Conservation (phyloP, 35 echinoderm and acorn worm species). For the Lytechinus pictus region DNA sequence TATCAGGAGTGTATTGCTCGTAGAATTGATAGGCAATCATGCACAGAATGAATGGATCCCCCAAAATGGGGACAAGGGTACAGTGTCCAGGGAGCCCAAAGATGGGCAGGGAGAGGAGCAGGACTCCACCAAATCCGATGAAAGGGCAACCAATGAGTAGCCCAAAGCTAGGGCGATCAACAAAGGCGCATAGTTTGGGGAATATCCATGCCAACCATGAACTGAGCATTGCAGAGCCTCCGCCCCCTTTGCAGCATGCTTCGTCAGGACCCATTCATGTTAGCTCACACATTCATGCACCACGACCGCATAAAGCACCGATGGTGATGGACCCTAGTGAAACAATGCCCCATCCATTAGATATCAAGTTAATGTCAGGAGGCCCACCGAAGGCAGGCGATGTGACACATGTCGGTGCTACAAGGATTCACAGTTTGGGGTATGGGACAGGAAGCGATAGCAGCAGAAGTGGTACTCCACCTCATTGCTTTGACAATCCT, state of each 20-base stretch:
- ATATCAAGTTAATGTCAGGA: conserved; percentile 76
- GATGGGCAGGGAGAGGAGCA: conserved; percentile 28
- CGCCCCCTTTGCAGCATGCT: conserved; percentile 26
- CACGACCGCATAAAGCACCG: conserved; percentile 19
- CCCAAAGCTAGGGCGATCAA: conserved; percentile 21
- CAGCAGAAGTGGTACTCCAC: conserved; percentile 27
- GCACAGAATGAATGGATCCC: conserved; percentile 27
- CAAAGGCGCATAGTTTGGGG: conserved; percentile 22
- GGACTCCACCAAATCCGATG: conserved; percentile 42
- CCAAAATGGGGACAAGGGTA: conserved; percentile 15
- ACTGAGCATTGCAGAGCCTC: conserved; percentile 43
- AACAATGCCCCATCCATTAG: conserved; percentile 65
- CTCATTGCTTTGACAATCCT: conserved; percentile 66
- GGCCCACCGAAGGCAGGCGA: conserved; percentile 65
- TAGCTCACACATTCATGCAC: conserved; percentile 41
- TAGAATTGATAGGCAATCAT: not conserved
- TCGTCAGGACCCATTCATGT: conserved; percentile 30
- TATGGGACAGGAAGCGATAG: conserved; percentile 35
- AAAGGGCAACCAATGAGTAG: conserved; percentile 38
- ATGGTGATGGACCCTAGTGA: conserved; percentile 46
- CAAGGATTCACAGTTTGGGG: conserved; percentile 57
- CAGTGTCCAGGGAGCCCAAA: conserved; percentile 16
- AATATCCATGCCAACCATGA: conserved; percentile 48
- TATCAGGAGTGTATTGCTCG: not conserved
- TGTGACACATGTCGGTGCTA: conserved; percentile 55